Percentiles rank a stretch among this genome's conserved stretches.
Conservation (phyloP, 2,113 vertebrate species). For the Cyphomyrus discorhynchus region DNA sequence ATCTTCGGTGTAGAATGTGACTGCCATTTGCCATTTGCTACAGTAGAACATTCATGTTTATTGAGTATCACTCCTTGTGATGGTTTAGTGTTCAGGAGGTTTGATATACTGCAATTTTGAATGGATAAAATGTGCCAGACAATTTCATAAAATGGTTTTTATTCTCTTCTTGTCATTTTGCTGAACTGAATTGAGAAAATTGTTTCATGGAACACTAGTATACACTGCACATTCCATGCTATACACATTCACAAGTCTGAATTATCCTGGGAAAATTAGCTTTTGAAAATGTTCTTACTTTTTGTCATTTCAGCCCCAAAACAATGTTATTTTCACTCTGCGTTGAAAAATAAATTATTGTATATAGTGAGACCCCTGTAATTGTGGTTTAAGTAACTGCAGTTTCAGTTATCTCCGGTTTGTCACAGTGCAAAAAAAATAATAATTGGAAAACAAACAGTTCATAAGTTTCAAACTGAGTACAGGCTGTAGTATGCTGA, state of each 20-base stretch:
- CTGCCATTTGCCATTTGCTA: background rate
- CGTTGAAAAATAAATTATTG: constrained; percentile 44
- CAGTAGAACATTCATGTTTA: background rate
- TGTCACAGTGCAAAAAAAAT: too few relatives aligned
- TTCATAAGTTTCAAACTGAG: background rate
- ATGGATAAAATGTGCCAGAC: background rate
- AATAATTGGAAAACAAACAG: background rate
- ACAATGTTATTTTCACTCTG: constrained; percentile 54
- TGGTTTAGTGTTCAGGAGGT: background rate
- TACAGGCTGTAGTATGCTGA: background rate
- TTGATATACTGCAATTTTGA: background rate
- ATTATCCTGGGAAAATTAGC: background rate
- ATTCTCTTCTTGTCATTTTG: background rate
- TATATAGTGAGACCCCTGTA: background rate
- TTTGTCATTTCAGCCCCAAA: constrained; percentile 54
- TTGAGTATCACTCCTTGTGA: background rate
- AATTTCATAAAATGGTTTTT: background rate
- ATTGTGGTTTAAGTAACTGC: background rate
- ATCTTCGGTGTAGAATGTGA: background rate
- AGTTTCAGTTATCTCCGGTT: background rate
- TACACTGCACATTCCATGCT: background rate
- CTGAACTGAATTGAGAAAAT: background rate
- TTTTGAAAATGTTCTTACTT: constrained; percentile 44
- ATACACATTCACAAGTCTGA: background rate
- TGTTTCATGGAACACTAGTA: background rate